These are phyloP conservation scores for Lymantria monacha DNA, from an alignment of 2,888 invertebrate genomes.

Conservation along the genomic window DNA sequence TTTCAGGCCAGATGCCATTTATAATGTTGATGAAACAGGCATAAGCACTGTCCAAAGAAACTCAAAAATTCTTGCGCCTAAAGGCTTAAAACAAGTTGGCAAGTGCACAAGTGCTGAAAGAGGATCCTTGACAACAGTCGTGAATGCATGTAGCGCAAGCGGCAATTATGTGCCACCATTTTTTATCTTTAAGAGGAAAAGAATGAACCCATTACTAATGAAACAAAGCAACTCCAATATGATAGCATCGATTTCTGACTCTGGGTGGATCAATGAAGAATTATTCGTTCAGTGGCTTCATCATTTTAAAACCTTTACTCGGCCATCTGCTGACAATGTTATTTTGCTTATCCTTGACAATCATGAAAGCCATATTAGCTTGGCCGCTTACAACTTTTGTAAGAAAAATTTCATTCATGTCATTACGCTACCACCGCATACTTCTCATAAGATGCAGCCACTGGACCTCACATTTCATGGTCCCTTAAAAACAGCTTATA, in stretches of 20 bases:
- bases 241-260: conserved; percentile 9
- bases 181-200: conserved; percentile 21
- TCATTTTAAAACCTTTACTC: conserved; percentile 10
- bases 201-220: conserved; percentile 18
- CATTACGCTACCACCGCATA: conserved; percentile 25
- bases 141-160: conserved; percentile 15
- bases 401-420: conserved; percentile 10
- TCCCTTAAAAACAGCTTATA: conserved; percentile 15
- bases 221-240: conserved; percentile 15
- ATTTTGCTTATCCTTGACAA: conserved; percentile 6
- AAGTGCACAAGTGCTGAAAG: conserved; percentile 17
- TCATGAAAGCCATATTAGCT: conserved; percentile 3
- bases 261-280: conserved; percentile 17
- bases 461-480: conserved; percentile 4
- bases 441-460: conserved; percentile 15
- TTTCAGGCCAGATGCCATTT: conserved; percentile 9
- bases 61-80: conserved; percentile 17
- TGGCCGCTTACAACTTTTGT: neutral
- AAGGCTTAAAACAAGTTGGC: conserved; percentile 12
- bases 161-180: conserved; percentile 19
- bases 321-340: conserved; percentile 4
- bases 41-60: conserved; percentile 11
- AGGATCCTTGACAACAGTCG: conserved; percentile 17
- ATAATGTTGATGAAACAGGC: conserved; percentile 21
- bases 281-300: conserved; percentile 27